Evolutionary conservation across 2,113 vertebrate genomes (phyloP).

Genomic region (Dendropsophus ebraccatus): DNA sequence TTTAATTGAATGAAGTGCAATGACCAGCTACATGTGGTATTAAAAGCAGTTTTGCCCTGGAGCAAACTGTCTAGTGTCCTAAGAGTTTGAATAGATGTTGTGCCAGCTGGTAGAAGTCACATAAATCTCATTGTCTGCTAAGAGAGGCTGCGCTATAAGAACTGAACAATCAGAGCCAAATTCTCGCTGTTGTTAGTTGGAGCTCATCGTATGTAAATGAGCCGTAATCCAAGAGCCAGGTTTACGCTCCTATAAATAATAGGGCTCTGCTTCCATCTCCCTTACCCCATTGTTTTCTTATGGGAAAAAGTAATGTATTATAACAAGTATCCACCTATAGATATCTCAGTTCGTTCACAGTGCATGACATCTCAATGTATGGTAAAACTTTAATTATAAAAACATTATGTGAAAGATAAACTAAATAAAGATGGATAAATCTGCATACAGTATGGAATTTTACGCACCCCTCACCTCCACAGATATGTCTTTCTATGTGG

Average conservation of each 20-base stretch:
- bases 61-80: slow-evolving; percentile 22
- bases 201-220: neutral
- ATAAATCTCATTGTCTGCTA: slow-evolving; percentile 32
- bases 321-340: neutral
- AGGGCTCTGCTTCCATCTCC: neutral
- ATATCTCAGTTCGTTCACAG: neutral
- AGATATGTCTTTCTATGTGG: too few relatives aligned
- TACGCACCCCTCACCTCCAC: too few relatives aligned
- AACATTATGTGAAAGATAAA: too few relatives aligned
- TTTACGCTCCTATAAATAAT: neutral
- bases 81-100: slow-evolving; percentile 4
- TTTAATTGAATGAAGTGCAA: slow-evolving; percentile 41
- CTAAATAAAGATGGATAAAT: too few relatives aligned
- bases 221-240: neutral
- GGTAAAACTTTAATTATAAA: too few relatives aligned
- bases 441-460: too few relatives aligned
- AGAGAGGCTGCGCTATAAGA: neutral
- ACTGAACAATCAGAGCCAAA: neutral
- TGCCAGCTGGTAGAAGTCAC: slow-evolving; percentile 36
- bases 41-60: slow-evolving; percentile 47
- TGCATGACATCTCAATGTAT: neutral
- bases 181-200: neutral
- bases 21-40: slow-evolving; percentile 1
- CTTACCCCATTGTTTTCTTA: neutral
- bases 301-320: neutral